Percentiles rank a stretch among this genome's conserved stretches.
Evolutionary conservation across 2,888 invertebrate genomes (phyloP).

Genomic region (Odiellus spinosus): DNA sequence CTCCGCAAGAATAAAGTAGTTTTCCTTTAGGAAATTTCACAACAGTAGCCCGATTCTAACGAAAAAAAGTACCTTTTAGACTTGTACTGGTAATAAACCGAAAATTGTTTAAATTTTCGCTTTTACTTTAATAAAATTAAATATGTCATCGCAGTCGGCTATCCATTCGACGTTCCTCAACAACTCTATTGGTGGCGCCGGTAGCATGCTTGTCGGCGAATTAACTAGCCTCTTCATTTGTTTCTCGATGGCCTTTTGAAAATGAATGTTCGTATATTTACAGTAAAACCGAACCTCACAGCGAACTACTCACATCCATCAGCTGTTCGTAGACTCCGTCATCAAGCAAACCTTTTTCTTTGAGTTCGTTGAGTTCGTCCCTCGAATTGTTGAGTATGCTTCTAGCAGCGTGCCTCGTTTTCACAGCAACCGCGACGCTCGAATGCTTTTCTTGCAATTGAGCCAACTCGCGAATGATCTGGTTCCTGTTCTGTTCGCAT

Average conservation of each 20-base stretch:
- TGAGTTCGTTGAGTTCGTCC: slow-evolving; percentile 39
- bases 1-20: slow-evolving; percentile 26
- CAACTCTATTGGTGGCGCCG: slow-evolving; percentile 28
- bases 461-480: slow-evolving; percentile 16
- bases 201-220: slow-evolving; percentile 27
- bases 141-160: slow-evolving; percentile 24
- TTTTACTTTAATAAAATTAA: slow-evolving; percentile 27
- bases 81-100: slow-evolving; percentile 1
- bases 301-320: slow-evolving; percentile 30
- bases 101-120: no score
- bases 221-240: slow-evolving; percentile 34
- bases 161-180: slow-evolving; percentile 29
- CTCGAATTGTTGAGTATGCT: slow-evolving; percentile 42
- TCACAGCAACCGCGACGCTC: slow-evolving; percentile 46
- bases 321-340: slow-evolving; percentile 40
- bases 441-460: slow-evolving; percentile 41
- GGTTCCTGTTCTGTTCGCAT: slow-evolving; percentile 2
- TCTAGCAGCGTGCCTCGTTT: slow-evolving; percentile 45
- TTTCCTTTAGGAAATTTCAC: slow-evolving; percentile 28
- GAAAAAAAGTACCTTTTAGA: background rate
- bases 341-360: slow-evolving; percentile 43
- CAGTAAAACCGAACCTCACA: no score
- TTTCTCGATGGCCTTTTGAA: slow-evolving; percentile 32
- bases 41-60: slow-evolving; percentile 25
- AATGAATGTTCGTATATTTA: no score